Evolutionary conservation across 2,888 invertebrate genomes (phyloP).

Genomic region (Acanthoscelides obtectus): DNA sequence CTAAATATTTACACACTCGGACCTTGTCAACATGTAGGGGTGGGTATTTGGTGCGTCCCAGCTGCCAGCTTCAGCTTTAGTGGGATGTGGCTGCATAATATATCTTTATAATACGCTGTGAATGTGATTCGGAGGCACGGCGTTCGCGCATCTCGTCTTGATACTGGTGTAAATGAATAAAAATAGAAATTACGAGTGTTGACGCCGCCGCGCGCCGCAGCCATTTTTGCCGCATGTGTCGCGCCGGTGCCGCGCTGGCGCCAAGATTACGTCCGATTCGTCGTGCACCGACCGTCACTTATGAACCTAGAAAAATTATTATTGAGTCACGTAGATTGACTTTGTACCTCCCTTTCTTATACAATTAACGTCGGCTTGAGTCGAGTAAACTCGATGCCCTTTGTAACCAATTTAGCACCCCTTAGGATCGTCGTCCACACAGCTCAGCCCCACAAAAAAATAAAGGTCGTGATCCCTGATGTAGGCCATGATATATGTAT

Average conservation of each 20-base stretch:
- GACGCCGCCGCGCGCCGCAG: conserved; percentile 25
- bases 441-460: no score
- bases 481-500: no score
- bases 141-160: not conserved
- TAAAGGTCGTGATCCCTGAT: no score
- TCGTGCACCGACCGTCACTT: not conserved
- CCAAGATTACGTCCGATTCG: conserved; percentile 53
- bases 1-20: no score
- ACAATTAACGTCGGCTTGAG: no score
- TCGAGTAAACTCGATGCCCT: no score
- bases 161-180: not conserved
- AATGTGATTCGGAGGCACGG: not conserved
- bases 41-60: no score
- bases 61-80: no score
- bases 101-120: not conserved
- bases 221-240: conserved; percentile 36
- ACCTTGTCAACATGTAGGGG: no score
- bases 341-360: not conserved
- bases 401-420: no score
- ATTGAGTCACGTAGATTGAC: not conserved
- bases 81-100: no score
- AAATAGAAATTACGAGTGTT: not conserved
- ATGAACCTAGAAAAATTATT: not conserved
- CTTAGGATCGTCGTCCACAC: no score
- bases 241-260: conserved; percentile 48